phyloP scores from a whole-genome alignment of 2,113 vertebrate genomes.

The Labeo rohita region DNA sequence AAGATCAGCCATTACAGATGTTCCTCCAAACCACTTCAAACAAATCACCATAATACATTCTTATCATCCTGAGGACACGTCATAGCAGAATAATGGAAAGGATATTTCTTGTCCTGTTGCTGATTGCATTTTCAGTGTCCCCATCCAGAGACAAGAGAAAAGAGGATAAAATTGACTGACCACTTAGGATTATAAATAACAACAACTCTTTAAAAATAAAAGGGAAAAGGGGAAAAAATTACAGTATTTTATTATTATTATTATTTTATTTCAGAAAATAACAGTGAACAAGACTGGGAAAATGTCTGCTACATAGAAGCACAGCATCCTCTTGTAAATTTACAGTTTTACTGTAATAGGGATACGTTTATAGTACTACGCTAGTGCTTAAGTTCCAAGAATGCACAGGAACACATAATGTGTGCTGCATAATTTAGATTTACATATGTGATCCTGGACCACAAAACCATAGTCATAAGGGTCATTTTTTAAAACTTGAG shows the following conservation, averaged over 20 bases:
- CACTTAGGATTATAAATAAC: not conserved
- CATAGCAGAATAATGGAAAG: not conserved
- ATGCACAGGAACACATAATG: not conserved
- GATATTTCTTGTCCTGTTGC: not conserved
- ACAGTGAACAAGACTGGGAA: not conserved
- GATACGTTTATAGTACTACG: not conserved
- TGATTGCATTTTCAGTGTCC: not conserved
- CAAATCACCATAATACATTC: not conserved
- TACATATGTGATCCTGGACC: too few relatives aligned
- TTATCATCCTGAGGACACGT: not conserved
- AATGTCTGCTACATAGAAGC: not conserved
- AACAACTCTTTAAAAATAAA: too few relatives aligned
- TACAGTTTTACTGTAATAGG: not conserved
- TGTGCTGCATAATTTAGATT: too few relatives aligned
- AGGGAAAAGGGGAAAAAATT: not conserved
- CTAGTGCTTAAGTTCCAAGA: not conserved
- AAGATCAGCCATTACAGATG: conserved; percentile 33
- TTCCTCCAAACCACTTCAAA: not conserved
- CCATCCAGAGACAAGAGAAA: not conserved
- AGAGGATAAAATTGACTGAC: not conserved
- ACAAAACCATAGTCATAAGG: too few relatives aligned
- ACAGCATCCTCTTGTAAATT: not conserved
- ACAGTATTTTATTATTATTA: not conserved
- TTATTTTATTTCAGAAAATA: not conserved
- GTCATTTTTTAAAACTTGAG: too few relatives aligned